Percentiles rank a stretch among this genome's conserved stretches.
phyloP scores from a whole-genome alignment of 2,888 invertebrate genomes.

The Nycteola revayana region DNA sequence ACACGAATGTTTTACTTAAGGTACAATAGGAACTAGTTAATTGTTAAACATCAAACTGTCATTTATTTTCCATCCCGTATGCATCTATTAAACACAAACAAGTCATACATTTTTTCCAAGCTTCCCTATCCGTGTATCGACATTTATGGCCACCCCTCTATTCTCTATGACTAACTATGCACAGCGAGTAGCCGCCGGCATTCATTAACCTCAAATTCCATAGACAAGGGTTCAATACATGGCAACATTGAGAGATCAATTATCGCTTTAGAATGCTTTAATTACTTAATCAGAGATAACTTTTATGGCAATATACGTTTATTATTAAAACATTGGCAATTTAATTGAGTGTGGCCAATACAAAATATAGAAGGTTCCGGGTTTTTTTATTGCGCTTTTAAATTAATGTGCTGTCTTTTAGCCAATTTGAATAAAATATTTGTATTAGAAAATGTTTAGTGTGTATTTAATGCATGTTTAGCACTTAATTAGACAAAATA shows the following conservation, averaged over 20 bases:
- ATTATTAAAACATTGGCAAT: background rate
- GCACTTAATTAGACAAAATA: slow-evolving; percentile 23
- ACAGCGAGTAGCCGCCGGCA: slow-evolving; percentile 14
- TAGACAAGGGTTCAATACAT: slow-evolving; percentile 28
- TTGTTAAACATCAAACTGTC: background rate
- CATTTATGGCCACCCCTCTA: slow-evolving; percentile 22
- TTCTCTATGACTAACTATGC: slow-evolving; percentile 18
- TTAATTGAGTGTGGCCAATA: too few species aligned
- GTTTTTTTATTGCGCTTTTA: too few species aligned
- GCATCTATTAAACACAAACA: slow-evolving; percentile 11
- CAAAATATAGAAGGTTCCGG: too few species aligned
- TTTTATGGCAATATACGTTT: slow-evolving; percentile 28
- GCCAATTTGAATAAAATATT: too few species aligned
- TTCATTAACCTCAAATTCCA: slow-evolving; percentile 33
- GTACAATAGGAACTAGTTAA: too few species aligned
- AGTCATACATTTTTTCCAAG: slow-evolving; percentile 17
- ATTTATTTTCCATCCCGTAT: background rate
- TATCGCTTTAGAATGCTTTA: slow-evolving; percentile 29
- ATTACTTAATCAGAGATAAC: slow-evolving; percentile 36
- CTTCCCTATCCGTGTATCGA: slow-evolving; percentile 22
- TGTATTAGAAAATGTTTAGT: too few species aligned
- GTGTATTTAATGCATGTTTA: background rate
- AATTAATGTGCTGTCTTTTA: too few species aligned
- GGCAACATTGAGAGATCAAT: slow-evolving; percentile 22
- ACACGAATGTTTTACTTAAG: too few species aligned